These are phyloP conservation scores for Cosmopolites sordidus DNA, from an alignment of 2,888 invertebrate genomes.

Conservation along the genomic window DNA sequence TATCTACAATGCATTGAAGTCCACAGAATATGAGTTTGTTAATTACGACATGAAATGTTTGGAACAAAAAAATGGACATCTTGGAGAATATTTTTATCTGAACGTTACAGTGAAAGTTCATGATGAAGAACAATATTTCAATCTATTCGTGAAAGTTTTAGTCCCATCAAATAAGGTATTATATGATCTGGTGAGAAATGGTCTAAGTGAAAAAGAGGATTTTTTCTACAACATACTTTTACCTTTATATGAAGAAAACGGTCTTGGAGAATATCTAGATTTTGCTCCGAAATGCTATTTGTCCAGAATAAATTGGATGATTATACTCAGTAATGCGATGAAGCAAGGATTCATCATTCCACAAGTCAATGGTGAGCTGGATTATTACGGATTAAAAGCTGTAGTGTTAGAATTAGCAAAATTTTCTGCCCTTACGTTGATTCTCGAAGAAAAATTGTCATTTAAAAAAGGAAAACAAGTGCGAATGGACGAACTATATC, in stretches of 20 bases:
- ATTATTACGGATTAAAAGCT: constrained; percentile 29
- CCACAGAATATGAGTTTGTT: constrained; percentile 24
- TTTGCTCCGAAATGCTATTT: constrained; percentile 43
- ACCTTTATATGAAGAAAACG: constrained; percentile 35
- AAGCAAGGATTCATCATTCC: constrained; percentile 19
- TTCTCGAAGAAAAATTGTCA: constrained; percentile 35
- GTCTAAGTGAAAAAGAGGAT: constrained; percentile 29
- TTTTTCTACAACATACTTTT: constrained; percentile 47
- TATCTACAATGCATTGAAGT: background rate
- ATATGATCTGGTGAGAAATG: background rate
- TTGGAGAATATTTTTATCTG: constrained; percentile 36
- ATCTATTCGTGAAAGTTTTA: constrained; percentile 14
- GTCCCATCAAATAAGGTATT: background rate
- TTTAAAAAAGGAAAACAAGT: constrained; percentile 27
- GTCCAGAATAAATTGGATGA: constrained; percentile 35
- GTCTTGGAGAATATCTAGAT: constrained; percentile 29
- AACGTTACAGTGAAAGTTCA: constrained; percentile 18
- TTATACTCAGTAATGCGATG: constrained; percentile 45
- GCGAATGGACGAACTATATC: constrained; percentile 36
- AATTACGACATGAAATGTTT: constrained; percentile 26
- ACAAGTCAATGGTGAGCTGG: constrained; percentile 10
- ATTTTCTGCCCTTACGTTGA: constrained; percentile 38
- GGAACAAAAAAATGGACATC: constrained; percentile 32
- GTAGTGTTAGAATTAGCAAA: constrained; percentile 34
- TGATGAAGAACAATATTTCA: background rate